phyloP scores from a whole-genome alignment of 1,140 invertebrate genomes.

The Octopus bimaculoides region DNA sequence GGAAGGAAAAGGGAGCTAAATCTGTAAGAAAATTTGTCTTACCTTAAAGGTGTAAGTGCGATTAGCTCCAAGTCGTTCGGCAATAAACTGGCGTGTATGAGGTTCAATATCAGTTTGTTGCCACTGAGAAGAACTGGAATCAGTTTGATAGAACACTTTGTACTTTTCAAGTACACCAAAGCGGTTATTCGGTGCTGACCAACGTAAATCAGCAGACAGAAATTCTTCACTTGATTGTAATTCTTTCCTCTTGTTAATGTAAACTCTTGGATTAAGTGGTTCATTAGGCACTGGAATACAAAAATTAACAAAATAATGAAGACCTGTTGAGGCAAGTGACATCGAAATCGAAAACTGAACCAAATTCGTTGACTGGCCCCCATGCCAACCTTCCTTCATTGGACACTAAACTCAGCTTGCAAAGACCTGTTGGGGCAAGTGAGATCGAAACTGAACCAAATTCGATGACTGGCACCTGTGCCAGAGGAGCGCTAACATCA shows the following conservation, averaged over 20 bases:
- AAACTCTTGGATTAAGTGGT: constrained; percentile 70
- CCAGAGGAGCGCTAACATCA: no score
- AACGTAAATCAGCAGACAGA: constrained; percentile 64
- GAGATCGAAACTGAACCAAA: no score
- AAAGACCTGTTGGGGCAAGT: no score
- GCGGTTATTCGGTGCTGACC: constrained; percentile 70
- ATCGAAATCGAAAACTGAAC: no score
- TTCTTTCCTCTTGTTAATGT: constrained; percentile 61
- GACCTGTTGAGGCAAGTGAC: no score
- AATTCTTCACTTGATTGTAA: constrained; percentile 41
- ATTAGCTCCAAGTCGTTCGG: constrained; percentile 63
- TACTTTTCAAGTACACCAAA: constrained; percentile 77
- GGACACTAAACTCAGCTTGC: no score
- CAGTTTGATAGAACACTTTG: constrained; percentile 62
- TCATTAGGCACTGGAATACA: constrained; percentile 68
- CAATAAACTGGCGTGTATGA: constrained; percentile 61
- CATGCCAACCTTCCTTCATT: no score
- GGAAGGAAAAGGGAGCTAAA: no score
- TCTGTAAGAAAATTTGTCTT: constrained; percentile 20
- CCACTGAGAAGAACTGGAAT: constrained; percentile 13
- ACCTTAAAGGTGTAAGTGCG: constrained; percentile 75
- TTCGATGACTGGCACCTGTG: no score
- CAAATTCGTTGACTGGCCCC: no score
- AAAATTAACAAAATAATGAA: no score
- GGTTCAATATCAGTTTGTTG: constrained; percentile 38